Evolutionary conservation across 2,113 vertebrate genomes (phyloP), one percentile per base, ranked within the genome.

Genomic region (Scytalopus superciliaris): DNA sequence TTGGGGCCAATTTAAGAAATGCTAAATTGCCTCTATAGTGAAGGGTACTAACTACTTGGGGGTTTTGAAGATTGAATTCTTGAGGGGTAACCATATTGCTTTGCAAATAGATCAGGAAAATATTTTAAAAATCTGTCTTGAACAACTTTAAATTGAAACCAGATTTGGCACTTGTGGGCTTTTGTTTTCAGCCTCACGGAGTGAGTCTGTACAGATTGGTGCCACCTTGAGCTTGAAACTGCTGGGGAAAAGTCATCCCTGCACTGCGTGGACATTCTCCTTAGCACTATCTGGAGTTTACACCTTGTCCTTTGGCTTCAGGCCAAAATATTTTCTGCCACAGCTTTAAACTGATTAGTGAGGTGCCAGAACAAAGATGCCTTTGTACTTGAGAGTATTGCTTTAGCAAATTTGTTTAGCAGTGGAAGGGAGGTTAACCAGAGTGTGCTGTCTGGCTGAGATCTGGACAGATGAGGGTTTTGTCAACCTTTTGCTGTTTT

Each of bases 261-360:
- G 7, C 35, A 6, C 77, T 28, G 10, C 25, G 66, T 78, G 90
- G 95, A 88, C 10, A 0, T 90, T 97, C 94, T 97, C 96, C 94
- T 97, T 96, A 97, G 92, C 50, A 8, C 63, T 97, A 49, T 91
- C 97, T 95, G 91, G n/a, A 75, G 56, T 96, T 87, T 96, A 92
- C 97, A 97, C 96, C 96, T 97, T 96, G 97, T 91, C 68, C 92
- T 92, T 80, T 98, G 98, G 96, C 97, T 91, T 44, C 12, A 59
- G 59, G 97, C 97, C 97, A 95, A 94, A 95, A 92, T 96, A 97
- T 96, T 97, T 98, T 97, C 95, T 1, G 40, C 95, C 53, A 47
- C 89, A 93, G 91, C 95, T 97, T 95, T 97, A 98, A 98, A 97
- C 96, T 97, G 98, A 98, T 98, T 98, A 98, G 98, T 91, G 97